Conservation (phyloP, 2,113 vertebrate genomes). For the Oophaga pumilio region DNA sequence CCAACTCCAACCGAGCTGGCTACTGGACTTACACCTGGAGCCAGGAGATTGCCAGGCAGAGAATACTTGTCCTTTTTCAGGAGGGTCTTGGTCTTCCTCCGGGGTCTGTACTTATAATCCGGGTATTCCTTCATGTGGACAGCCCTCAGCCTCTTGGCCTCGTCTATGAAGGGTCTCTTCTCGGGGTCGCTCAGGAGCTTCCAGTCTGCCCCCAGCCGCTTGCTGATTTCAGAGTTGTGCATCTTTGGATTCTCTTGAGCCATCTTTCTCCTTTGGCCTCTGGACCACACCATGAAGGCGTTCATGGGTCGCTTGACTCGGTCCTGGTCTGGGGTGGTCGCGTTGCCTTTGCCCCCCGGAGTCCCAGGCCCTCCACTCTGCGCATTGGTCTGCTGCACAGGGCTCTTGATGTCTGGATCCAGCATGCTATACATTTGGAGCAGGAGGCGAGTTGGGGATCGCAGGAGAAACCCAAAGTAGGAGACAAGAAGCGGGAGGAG, state of each 20-base stretch:
- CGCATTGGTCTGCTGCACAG: conserved; percentile 79
- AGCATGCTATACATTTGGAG: conserved; percentile 93
- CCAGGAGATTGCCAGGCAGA: conserved; percentile 86
- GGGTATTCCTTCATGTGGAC: conserved; percentile 99
- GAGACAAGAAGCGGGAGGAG: not conserved
- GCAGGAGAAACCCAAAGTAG: conserved; percentile 45
- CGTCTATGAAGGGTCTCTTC: conserved; percentile 97
- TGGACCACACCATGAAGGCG: conserved; percentile 99
- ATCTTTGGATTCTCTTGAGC: conserved; percentile 98
- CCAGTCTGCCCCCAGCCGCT: conserved; percentile 96
- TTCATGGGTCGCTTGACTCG: conserved; percentile 98
- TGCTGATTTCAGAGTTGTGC: conserved; percentile 99
- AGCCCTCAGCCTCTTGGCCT: conserved; percentile 93
- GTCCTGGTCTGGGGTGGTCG: conserved; percentile 83
- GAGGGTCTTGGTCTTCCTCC: conserved; percentile 97
- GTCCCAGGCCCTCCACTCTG: conserved; percentile 60
- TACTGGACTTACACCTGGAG: conserved; percentile 80
- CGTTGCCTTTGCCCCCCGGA: conserved; percentile 63
- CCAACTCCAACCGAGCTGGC: conserved; percentile 87
- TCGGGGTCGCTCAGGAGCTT: conserved; percentile 95
- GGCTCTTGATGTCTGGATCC: conserved; percentile 90
- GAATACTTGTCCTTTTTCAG: conserved; percentile 99
- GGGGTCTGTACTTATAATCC: conserved; percentile 99
- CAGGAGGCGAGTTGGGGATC: conserved; percentile 62
- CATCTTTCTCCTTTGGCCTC: conserved; percentile 96